Percentiles rank a stretch among this genome's conserved stretches.
These are phyloP conservation scores for Xanthia icteritia DNA, from an alignment of 2,888 invertebrate genomes.

Conservation along the genomic window DNA sequence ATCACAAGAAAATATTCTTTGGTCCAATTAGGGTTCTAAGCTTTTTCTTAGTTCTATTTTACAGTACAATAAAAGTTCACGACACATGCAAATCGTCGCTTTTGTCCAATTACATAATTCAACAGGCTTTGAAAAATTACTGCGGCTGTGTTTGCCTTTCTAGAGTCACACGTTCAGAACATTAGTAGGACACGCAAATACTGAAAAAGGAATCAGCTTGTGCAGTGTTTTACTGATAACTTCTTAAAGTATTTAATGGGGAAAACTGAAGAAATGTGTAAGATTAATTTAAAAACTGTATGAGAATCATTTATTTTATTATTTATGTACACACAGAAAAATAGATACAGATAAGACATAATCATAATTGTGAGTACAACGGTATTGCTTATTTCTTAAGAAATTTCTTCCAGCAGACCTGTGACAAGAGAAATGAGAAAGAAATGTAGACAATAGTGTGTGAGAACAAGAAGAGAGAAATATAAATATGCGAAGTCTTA, in stretches of 20 bases:
- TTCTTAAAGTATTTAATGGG: background rate
- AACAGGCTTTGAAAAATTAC: constrained; percentile 65
- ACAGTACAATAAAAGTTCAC: constrained; percentile 52
- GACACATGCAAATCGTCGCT: constrained; percentile 60
- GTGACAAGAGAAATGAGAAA: no score
- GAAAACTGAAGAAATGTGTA: background rate
- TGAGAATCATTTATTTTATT: no score
- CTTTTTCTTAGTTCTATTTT: constrained; percentile 31
- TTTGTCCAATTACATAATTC: constrained; percentile 64
- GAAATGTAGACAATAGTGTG: no score
- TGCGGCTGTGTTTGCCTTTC: constrained; percentile 53
- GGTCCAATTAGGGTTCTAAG: constrained; percentile 27
- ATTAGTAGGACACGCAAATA: constrained; percentile 49
- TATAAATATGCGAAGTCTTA: no score
- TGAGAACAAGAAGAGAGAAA: no score
- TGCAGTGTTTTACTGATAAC: background rate
- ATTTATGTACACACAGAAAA: no score
- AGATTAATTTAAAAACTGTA: background rate
- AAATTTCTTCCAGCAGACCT: no score
- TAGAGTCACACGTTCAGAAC: constrained; percentile 39
- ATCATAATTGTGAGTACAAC: no score
- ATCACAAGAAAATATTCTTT: constrained; percentile 13
- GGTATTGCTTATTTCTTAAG: no score
- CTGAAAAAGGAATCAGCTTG: constrained; percentile 28
- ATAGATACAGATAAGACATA: no score